Evolutionary conservation across 2,888 invertebrate genomes (phyloP).

Genomic region (Tiliacea citrago): DNA sequence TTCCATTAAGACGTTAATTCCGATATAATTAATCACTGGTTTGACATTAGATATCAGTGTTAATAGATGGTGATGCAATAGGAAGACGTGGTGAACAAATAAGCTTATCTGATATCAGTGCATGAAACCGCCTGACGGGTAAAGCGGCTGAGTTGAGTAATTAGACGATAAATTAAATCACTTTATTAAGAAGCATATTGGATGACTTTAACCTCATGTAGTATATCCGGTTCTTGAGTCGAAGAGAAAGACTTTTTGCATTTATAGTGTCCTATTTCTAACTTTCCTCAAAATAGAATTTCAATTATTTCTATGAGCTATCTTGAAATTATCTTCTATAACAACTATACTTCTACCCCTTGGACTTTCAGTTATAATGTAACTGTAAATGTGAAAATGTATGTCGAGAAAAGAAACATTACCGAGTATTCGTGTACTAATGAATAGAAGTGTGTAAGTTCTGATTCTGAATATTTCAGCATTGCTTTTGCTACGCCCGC

Average conservation of each 20-base stretch:
- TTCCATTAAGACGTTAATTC: conserved; percentile 15
- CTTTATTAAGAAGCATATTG: not conserved
- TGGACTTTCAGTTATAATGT: not conserved
- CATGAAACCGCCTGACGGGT: conserved; percentile 40
- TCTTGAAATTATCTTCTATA: not conserved
- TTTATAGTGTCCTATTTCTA: not conserved
- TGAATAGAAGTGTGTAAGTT: too few species aligned
- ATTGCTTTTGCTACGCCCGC: not conserved
- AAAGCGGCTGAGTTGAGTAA: conserved; percentile 38
- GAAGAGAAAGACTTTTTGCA: not conserved
- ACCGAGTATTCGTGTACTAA: not conserved
- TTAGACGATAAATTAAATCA: conserved; percentile 39
- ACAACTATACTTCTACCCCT: not conserved
- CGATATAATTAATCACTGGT: conserved; percentile 17
- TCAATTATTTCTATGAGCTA: not conserved
- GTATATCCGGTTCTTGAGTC: not conserved
- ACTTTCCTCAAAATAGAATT: not conserved
- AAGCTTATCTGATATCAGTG: conserved; percentile 62
- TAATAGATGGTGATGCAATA: conserved; percentile 70
- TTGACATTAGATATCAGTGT: conserved; percentile 7
- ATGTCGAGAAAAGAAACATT: too few species aligned
- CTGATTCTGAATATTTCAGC: not conserved
- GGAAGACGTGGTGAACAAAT: conserved; percentile 61
- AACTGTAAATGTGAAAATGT: too few species aligned
- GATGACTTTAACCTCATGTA: conserved; percentile 2